Evolutionary conservation across 2,113 vertebrate species (phyloP), one percentile per base, ranked within the genome.

Genomic region (Anas platyrhynchos): DNA sequence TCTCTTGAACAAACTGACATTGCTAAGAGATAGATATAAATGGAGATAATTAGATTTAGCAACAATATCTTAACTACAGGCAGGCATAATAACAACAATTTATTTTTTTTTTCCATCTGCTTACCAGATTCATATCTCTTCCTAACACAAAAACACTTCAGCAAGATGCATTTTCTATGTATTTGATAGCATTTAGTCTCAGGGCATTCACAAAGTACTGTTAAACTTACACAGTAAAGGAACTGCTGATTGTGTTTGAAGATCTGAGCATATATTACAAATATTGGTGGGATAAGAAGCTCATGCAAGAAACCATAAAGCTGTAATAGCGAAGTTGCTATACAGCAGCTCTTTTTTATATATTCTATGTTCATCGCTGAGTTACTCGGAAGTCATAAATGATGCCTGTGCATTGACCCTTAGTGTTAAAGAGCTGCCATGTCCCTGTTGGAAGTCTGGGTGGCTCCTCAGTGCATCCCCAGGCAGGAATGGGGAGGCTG

Each of bases 391-490:
- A 74, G 50, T 16, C 23, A 48, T 22, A 48, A 48, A 48, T 22
- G 10, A 48, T 48, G 9, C 46, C 46, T 48, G 46, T 48, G 46
- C 46, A 48, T 48, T 48, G 46, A 48, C 20, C 21, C 46, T 48
- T 48, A 43, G 7, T 13, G 13, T n/a, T 68, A 7, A 88, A 63
- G 43, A 56, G 25, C 6, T 36, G 32, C 2, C 7, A 6, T 1
- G 2, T 55, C n/a, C 73, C n/a, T 2, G 0, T 8, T 72, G 63
- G 34, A 20, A 15, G 7, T 34, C 16, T 36, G 7, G 2, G 6
- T 62, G 38, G 15, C 41, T 78, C 71, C 36, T 58, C 26, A 17
- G 9, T 5, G 20, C 1, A 1, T n/a, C 43, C 23, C 26, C 25
- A 11, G 27, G 52, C 27, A 63, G n/a, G 12, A 26, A 75, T 9